A percentile compares a stretch with the other conserved stretches of the same genome.
Evolutionary conservation across 2,888 invertebrate genomes (phyloP).

Genomic region (Tetranychus truncatus): DNA sequence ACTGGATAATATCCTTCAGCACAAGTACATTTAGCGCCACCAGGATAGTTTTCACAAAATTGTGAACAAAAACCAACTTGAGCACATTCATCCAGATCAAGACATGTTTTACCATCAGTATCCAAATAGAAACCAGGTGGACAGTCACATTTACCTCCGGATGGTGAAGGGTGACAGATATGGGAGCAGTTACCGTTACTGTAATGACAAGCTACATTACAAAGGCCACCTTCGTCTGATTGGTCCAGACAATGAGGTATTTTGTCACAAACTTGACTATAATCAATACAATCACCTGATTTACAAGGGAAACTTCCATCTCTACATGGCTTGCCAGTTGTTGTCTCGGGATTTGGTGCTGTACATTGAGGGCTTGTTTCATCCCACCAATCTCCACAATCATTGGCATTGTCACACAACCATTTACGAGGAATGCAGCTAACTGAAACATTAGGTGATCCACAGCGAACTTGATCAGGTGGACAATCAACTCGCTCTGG

Average conservation of each 20-base stretch:
- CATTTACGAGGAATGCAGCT: slow-evolving; percentile 19
- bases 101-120: slow-evolving; percentile 24
- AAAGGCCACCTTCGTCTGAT: slow-evolving; percentile 26
- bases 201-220: slow-evolving; percentile 17
- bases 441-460: neutral
- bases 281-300: slow-evolving; percentile 23
- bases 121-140: slow-evolving; percentile 23
- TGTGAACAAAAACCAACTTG: slow-evolving; percentile 37
- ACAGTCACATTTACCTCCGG: slow-evolving; percentile 26
- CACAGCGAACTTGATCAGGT: slow-evolving; percentile 12
- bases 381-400: slow-evolving; percentile 19
- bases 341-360: slow-evolving; percentile 11
- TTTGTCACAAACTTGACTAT: slow-evolving; percentile 24
- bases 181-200: slow-evolving; percentile 21
- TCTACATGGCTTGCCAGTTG: slow-evolving; percentile 12
- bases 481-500: slow-evolving; percentile 9
- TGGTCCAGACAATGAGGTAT: slow-evolving; percentile 24
- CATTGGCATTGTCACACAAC: slow-evolving; percentile 21
- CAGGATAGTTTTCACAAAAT: slow-evolving; percentile 45
- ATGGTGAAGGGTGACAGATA: slow-evolving; percentile 17
- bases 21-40: slow-evolving; percentile 49
- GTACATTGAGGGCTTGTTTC: slow-evolving; percentile 14
- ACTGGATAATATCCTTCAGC: slow-evolving; percentile 43
- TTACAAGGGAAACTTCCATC: slow-evolving; percentile 21
- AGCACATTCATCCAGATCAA: slow-evolving; percentile 30